phyloP scores from a whole-genome alignment of 2,888 invertebrate species.

The Acleris holmiana region DNA sequence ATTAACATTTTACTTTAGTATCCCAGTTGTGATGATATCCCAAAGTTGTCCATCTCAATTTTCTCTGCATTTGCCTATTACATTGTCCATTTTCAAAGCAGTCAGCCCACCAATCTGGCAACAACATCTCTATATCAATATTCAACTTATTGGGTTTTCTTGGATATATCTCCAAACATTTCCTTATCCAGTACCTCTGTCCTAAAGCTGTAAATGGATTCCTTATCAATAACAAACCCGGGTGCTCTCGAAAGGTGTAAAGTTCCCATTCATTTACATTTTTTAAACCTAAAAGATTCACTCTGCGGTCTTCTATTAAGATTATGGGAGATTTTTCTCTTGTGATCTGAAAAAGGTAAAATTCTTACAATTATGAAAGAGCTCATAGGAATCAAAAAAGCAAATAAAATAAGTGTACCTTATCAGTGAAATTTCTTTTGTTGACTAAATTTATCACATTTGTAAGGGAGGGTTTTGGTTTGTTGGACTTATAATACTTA shows the following conservation, averaged over 20 bases:
- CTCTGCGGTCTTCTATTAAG: conserved; percentile 53
- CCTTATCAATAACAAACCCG: conserved; percentile 91
- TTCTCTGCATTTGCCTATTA: conserved; percentile 67
- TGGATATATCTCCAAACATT: conserved; percentile 91
- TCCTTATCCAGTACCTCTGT: conserved; percentile 92
- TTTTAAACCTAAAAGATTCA: conserved; percentile 58
- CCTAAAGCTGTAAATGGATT: conserved; percentile 92
- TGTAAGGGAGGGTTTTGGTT: conserved; percentile 85
- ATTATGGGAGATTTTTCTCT: conserved; percentile 17
- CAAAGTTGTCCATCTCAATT: conserved; percentile 96
- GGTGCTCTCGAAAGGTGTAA: conserved; percentile 84
- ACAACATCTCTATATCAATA: conserved; percentile 80
- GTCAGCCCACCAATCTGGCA: conserved; percentile 87
- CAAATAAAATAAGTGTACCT: conserved; percentile 42
- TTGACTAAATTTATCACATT: conserved; percentile 84
- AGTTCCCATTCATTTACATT: conserved; percentile 84
- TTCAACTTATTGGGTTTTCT: conserved; percentile 89
- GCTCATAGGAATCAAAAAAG: background rate
- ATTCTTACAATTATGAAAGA: background rate
- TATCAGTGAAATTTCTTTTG: conserved; percentile 39
- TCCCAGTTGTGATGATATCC: conserved; percentile 99
- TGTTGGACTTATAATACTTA: conserved; percentile 91
- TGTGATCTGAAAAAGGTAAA: conserved; percentile 43
- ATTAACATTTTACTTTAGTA: conserved; percentile 88
- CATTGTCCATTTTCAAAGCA: conserved; percentile 72